These are phyloP conservation scores for Prionace glauca DNA, from an alignment of 2,797 vertebrate genomes.

Conservation along the genomic window DNA sequence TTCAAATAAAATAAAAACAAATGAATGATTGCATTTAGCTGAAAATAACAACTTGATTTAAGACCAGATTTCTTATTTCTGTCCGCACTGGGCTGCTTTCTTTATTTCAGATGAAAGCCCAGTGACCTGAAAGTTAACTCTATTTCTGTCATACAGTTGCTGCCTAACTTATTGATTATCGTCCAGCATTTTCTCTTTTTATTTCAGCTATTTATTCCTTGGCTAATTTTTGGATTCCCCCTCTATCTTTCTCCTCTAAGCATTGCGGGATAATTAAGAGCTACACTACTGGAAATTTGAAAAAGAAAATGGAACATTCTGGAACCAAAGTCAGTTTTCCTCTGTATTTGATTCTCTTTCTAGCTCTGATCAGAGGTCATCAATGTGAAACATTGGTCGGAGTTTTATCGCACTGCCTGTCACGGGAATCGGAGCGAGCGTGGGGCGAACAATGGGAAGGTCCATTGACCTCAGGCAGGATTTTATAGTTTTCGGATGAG, in stretches of 20 bases:
- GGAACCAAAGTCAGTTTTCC: not conserved
- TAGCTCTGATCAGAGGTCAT: not conserved
- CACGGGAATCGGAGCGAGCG: too few relatives aligned
- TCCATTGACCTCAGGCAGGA: too few relatives aligned
- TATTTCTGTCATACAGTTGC: not conserved
- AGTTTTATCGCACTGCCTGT: too few relatives aligned
- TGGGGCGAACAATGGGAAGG: too few relatives aligned
- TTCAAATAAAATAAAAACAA: not conserved
- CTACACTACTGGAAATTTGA: not conserved
- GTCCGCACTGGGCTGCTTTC: not conserved
- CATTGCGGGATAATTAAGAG: not conserved
- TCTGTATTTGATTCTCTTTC: not conserved
- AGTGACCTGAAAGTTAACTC: not conserved
- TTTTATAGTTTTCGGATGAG: too few relatives aligned
- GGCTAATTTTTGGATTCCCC: not conserved
- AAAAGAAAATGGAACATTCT: not conserved
- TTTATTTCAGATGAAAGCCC: not conserved
- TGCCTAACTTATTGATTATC: not conserved
- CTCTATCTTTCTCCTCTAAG: not conserved
- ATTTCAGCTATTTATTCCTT: not conserved
- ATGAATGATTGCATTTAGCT: not conserved
- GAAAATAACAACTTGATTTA: slow-evolving; percentile 5
- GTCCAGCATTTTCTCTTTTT: not conserved
- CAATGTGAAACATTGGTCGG: not conserved
- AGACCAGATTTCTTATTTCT: not conserved